phyloP scores from a whole-genome alignment of 2,888 invertebrate species.

The Cactoblastis cactorum region DNA sequence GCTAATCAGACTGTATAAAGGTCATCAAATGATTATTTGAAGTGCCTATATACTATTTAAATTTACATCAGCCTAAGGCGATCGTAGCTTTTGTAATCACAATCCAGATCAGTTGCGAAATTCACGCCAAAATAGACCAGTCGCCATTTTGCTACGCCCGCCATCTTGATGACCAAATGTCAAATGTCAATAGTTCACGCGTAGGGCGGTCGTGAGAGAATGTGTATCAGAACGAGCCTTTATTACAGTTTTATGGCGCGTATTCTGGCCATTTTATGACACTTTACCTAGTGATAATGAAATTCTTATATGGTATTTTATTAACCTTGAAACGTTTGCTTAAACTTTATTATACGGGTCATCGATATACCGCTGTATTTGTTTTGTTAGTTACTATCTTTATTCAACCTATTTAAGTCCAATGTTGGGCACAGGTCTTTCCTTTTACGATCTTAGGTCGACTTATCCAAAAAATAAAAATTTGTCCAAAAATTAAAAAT shows the following conservation, averaged over 20 bases:
- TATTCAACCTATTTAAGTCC: too few relatives aligned
- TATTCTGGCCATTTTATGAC: background rate
- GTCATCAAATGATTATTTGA: too few relatives aligned
- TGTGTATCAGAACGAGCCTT: background rate
- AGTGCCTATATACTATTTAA: too few relatives aligned
- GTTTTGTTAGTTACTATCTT: too few relatives aligned
- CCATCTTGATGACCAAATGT: conserved; percentile 5
- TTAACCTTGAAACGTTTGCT: too few relatives aligned
- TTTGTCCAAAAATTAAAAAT: too few relatives aligned
- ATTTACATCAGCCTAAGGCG: too few relatives aligned
- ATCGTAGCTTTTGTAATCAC: background rate
- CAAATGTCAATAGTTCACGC: conserved; percentile 1
- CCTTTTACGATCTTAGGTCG: too few relatives aligned
- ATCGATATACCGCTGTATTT: background rate
- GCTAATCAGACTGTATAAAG: too few relatives aligned
- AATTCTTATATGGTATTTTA: background rate
- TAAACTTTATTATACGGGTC: too few relatives aligned
- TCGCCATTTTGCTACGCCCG: background rate
- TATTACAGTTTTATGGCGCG: conserved; percentile 1
- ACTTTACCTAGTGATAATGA: background rate
- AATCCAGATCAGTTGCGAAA: background rate
- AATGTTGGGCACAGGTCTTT: too few relatives aligned
- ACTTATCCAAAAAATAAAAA: too few relatives aligned
- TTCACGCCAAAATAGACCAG: background rate
- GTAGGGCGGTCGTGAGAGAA: conserved; percentile 9